These are phyloP conservation scores for Shargacucullia verbasci DNA, from an alignment of 2,888 invertebrate genomes.

Conservation along the genomic window DNA sequence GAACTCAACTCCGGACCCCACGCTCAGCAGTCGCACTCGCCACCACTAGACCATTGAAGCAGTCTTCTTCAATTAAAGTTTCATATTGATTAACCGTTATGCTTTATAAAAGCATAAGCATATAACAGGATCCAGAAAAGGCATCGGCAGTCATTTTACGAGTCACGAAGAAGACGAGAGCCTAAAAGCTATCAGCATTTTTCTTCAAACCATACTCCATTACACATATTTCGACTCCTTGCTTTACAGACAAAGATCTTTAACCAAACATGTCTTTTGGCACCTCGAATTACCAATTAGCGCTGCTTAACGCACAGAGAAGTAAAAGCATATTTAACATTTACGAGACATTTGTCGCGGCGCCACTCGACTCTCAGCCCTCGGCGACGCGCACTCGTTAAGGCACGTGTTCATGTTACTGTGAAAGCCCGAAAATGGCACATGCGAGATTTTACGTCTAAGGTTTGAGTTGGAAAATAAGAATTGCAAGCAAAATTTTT, in stretches of 20 bases:
- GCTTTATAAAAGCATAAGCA: too few relatives aligned
- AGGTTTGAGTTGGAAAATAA: too few relatives aligned
- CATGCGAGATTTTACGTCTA: too few relatives aligned
- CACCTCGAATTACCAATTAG: slow-evolving; percentile 43
- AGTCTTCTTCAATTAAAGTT: too few relatives aligned
- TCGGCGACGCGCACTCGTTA: slow-evolving; percentile 45
- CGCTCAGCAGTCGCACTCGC: too few relatives aligned
- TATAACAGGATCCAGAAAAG: too few relatives aligned
- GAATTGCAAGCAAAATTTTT: too few relatives aligned
- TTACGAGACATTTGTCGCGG: slow-evolving; percentile 47
- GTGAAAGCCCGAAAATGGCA: neutral
- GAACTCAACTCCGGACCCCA: too few relatives aligned
- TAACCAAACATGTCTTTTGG: slow-evolving; percentile 32
- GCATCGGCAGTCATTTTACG: too few relatives aligned
- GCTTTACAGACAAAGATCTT: slow-evolving; percentile 28
- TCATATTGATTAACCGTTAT: too few relatives aligned
- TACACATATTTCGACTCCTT: slow-evolving; percentile 27
- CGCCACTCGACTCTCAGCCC: slow-evolving; percentile 39
- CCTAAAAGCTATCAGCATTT: neutral
- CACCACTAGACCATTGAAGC: too few relatives aligned
- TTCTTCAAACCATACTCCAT: slow-evolving; percentile 7
- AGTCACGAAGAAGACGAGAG: too few relatives aligned
- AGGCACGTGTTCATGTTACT: slow-evolving; percentile 44
- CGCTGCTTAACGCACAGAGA: slow-evolving; percentile 18
- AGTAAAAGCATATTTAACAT: slow-evolving; percentile 37